A percentile compares a stretch with the other conserved stretches of the same genome.
These are phyloP conservation scores for Mythimna ferrago DNA, from an alignment of 2,888 invertebrate species.

Conservation along the genomic window DNA sequence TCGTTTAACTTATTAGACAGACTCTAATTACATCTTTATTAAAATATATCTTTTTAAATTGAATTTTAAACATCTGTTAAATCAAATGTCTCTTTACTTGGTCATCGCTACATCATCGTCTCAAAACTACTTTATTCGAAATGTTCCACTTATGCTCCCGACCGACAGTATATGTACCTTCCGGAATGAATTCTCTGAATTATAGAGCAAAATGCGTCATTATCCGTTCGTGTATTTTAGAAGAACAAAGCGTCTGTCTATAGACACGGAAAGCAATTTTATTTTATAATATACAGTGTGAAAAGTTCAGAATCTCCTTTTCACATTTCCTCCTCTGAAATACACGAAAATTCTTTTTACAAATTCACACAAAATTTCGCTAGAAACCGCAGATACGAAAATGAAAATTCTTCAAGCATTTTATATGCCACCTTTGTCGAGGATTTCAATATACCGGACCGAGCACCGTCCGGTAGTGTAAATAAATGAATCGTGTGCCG, in stretches of 20 bases:
- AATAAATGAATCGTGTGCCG: conserved; percentile 45
- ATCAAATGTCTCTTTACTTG: too few species aligned
- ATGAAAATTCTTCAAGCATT: conserved; percentile 42
- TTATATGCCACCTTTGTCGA: conserved; percentile 19
- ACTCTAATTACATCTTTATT: too few species aligned
- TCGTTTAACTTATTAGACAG: too few species aligned
- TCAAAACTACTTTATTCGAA: too few species aligned
- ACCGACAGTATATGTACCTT: too few species aligned
- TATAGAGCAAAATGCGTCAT: background rate
- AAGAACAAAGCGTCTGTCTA: background rate
- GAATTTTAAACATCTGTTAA: too few species aligned
- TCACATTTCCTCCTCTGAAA: background rate
- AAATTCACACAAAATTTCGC: conserved; percentile 10
- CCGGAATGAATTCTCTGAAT: too few species aligned
- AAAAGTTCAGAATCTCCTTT: background rate
- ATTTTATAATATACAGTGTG: background rate
- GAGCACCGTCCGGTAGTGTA: conserved; percentile 35
- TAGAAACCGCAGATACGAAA: background rate
- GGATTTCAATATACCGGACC: conserved; percentile 42
- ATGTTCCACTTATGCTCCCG: too few species aligned
- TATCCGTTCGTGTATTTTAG: background rate
- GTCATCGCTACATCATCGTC: too few species aligned
- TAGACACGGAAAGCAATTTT: background rate
- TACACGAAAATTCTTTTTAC: background rate
- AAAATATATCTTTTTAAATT: too few species aligned